Conservation (phyloP, 2,113 vertebrate genomes). For the Chaenogobius annularis region DNA sequence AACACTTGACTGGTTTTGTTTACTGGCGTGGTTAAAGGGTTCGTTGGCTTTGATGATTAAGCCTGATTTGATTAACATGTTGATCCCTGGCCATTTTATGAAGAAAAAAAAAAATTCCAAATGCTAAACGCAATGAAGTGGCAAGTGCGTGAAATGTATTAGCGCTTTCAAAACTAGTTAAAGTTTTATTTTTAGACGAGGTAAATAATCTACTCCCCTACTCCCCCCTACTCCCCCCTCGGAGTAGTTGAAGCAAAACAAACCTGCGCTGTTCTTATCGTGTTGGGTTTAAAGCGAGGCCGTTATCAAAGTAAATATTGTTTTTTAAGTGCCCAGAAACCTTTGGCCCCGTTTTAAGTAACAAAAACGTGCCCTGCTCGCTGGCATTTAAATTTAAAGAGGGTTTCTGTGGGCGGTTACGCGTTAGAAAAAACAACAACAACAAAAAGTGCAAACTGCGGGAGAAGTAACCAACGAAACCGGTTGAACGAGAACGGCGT, state of each 20-base stretch:
- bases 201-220: constrained; percentile 14
- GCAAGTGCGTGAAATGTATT: constrained; percentile 8
- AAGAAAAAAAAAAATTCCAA: background rate
- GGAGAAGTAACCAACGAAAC: constrained; percentile 54
- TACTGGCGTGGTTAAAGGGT: constrained; percentile 32
- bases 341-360: constrained; percentile 17
- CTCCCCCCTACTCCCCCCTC: too few relatives aligned
- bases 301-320: constrained; percentile 35
- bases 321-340: constrained; percentile 15
- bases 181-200: constrained; percentile 18
- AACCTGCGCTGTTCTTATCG: constrained; percentile 14
- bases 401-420: constrained; percentile 25
- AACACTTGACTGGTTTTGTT: constrained; percentile 52
- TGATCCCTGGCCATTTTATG: constrained; percentile 36
- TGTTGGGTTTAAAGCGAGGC: constrained; percentile 24
- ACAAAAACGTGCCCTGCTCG: constrained; percentile 5
- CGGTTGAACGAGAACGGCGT: constrained; percentile 56
- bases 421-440: constrained; percentile 21
- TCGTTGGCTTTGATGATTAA: constrained; percentile 51
- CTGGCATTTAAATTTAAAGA: constrained; percentile 25
- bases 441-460: constrained; percentile 19
- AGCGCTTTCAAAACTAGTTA: background rate
- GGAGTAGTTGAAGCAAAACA: constrained; percentile 30
- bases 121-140: constrained; percentile 12
- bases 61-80: constrained; percentile 45